Conservation (phyloP, 2,797 vertebrate species). For the Austrolebias charrua region DNA sequence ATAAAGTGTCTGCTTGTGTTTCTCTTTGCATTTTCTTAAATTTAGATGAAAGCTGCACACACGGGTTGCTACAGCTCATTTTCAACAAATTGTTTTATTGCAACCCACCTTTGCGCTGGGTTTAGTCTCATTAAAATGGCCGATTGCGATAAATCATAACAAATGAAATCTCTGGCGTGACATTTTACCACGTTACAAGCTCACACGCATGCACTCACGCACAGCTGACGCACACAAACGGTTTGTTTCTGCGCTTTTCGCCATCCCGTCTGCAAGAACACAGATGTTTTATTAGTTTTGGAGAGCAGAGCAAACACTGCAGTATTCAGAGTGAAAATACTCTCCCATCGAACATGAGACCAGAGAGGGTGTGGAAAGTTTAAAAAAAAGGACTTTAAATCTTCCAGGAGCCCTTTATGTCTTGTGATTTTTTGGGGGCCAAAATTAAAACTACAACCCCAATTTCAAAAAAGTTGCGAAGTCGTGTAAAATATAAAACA, state of each 20-base stretch:
- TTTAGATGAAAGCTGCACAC: conserved; percentile 38
- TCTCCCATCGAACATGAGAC: conserved; percentile 21
- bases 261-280: conserved; percentile 31
- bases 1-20: conserved; percentile 29
- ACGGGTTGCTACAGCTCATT: conserved; percentile 7
- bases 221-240: conserved; percentile 32
- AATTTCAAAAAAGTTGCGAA: too few species aligned
- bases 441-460: conserved; percentile 37
- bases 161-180: conserved; percentile 35
- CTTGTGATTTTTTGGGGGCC: conserved; percentile 51
- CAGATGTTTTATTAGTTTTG: conserved; percentile 21
- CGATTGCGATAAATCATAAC: conserved; percentile 28
- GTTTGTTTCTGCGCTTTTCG: conserved; percentile 55
- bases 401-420: conserved; percentile 71
- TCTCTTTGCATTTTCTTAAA: conserved; percentile 23
- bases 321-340: conserved; percentile 35
- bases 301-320: conserved; percentile 30
- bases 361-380: conserved; percentile 48
- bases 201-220: conserved; percentile 34
- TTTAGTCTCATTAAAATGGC: conserved; percentile 34
- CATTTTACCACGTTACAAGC: conserved; percentile 33
- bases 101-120: conserved; percentile 48
- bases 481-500: too few species aligned
- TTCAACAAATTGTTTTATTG: conserved; percentile 64
- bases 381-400: conserved; percentile 47